These are phyloP conservation scores for Dinomys branickii DNA, from an alignment of 2,113 vertebrate genomes.

Conservation along the genomic window DNA sequence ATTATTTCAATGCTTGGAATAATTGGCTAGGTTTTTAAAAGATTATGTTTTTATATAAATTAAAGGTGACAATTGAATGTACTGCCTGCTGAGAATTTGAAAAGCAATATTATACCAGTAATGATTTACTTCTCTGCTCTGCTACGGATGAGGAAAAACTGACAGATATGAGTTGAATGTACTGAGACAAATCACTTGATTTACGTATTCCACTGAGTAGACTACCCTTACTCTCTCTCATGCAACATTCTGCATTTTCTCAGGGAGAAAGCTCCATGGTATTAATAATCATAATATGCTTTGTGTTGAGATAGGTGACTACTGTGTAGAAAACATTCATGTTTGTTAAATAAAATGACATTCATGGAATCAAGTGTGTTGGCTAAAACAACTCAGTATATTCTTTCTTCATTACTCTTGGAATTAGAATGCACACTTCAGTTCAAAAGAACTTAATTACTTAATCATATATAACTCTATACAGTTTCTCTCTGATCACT, in stretches of 20 bases:
- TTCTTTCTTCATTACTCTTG: not conserved
- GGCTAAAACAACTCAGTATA: not conserved
- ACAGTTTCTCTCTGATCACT: not conserved
- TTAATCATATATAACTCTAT: not conserved
- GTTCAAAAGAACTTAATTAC: not conserved
- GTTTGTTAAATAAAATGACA: not conserved
- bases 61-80: not conserved
- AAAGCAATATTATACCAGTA: not conserved
- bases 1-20: not conserved
- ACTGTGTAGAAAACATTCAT: not conserved
- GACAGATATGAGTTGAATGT: not conserved
- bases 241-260: not conserved
- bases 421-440: not conserved
- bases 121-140: not conserved
- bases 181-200: not conserved
- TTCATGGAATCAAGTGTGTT: not conserved
- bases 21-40: not conserved
- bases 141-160: not conserved
- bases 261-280: not conserved
- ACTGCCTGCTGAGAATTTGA: not conserved
- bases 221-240: not conserved
- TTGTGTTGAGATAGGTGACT: not conserved
- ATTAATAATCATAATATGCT: not conserved
- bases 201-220: not conserved
- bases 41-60: not conserved